A percentile compares a stretch with the other conserved stretches of the same genome.
Evolutionary conservation across 2,888 invertebrate genomes (phyloP).

Genomic region (Mimas tiliae): DNA sequence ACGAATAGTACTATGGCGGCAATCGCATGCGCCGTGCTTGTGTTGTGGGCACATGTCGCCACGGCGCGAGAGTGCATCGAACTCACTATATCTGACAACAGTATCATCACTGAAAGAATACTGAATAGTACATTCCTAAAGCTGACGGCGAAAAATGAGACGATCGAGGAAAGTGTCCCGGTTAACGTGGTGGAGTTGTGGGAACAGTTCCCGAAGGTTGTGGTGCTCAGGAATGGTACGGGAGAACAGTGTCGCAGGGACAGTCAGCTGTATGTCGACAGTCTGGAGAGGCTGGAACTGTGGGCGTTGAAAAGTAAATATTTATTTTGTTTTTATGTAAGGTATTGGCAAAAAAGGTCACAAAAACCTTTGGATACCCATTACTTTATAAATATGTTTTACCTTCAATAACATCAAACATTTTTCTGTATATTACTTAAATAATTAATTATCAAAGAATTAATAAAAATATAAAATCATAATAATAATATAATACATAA

Average conservation of each 20-base stretch:
- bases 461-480: neutral
- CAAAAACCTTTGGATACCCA: too few species aligned
- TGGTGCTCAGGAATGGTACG: slow-evolving; percentile 76
- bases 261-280: slow-evolving; percentile 65
- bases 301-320: slow-evolving; percentile 85
- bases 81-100: slow-evolving; percentile 66
- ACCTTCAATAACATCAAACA: too few species aligned
- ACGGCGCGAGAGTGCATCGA: slow-evolving; percentile 75
- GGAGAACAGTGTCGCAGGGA: slow-evolving; percentile 77
- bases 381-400: too few species aligned
- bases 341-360: too few species aligned
- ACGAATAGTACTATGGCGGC: slow-evolving; percentile 66
- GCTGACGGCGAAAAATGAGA: slow-evolving; percentile 60
- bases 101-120: slow-evolving; percentile 58
- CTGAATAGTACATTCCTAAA: slow-evolving; percentile 68
- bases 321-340: slow-evolving; percentile 27
- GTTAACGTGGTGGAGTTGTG: slow-evolving; percentile 69
- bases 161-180: slow-evolving; percentile 54
- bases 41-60: slow-evolving; percentile 47
- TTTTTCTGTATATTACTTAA: too few species aligned
- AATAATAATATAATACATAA: neutral
- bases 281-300: slow-evolving; percentile 72
- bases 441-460: too few species aligned
- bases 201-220: slow-evolving; percentile 71
- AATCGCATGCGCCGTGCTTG: slow-evolving; percentile 72